These are phyloP conservation scores for Xiphophorus couchianus DNA, from an alignment of 2,113 vertebrate species.

Conservation along the genomic window DNA sequence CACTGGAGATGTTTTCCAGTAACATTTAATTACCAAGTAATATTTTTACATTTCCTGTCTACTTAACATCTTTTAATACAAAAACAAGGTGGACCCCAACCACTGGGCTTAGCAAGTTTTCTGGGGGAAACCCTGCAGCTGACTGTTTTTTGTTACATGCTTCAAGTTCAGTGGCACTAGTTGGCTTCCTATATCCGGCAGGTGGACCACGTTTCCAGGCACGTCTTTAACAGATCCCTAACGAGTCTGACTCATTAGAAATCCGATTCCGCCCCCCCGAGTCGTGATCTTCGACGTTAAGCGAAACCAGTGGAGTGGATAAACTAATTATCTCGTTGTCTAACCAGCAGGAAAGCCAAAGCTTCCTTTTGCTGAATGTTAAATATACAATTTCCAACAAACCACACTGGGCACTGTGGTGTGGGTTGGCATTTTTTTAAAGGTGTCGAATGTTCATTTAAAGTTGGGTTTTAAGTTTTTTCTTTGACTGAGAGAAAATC, in stretches of 20 bases:
- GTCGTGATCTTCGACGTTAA: not conserved
- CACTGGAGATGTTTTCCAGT: too few relatives aligned
- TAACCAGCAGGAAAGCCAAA: not conserved
- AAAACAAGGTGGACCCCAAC: too few relatives aligned
- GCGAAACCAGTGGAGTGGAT: not conserved
- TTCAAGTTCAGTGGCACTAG: not conserved
- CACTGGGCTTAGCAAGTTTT: too few relatives aligned
- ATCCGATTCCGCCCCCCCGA: not conserved
- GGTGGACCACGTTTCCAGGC: not conserved
- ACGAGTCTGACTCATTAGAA: not conserved
- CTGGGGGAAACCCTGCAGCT: too few relatives aligned
- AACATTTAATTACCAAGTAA: too few relatives aligned
- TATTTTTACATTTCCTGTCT: too few relatives aligned
- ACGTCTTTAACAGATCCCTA: not conserved
- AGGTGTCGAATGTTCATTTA: not conserved
- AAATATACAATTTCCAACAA: not conserved
- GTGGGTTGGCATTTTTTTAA: not conserved
- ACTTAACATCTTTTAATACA: too few relatives aligned
- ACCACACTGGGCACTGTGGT: not conserved
- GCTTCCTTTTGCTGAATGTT: not conserved
- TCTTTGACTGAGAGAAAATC: not conserved
- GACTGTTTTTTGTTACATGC: not conserved
- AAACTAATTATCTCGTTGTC: not conserved
- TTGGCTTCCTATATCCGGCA: not conserved
- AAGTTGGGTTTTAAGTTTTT: constrained; percentile 9